These are phyloP conservation scores for Melitaea athalia DNA, from an alignment of 2,888 invertebrate genomes.

Conservation along the genomic window DNA sequence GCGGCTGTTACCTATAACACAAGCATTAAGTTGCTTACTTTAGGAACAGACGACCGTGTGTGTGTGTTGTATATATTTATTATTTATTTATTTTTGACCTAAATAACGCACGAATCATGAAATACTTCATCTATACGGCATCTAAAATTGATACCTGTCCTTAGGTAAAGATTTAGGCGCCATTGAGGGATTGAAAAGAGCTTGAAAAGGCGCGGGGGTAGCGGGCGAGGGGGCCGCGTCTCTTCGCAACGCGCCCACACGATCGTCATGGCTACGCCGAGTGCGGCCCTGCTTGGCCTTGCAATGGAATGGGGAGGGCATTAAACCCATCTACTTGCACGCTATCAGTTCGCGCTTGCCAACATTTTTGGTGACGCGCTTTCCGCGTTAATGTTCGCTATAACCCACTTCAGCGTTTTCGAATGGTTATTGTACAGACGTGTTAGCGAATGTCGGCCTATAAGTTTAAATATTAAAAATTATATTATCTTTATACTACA, in stretches of 20 bases:
- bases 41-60: no score
- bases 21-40: no score
- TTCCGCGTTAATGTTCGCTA: conserved; percentile 56
- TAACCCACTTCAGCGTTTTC: conserved; percentile 42
- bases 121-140: conserved; percentile 22
- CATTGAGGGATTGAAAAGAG: conserved; percentile 78
- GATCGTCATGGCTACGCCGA: conserved; percentile 75
- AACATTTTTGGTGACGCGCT: conserved; percentile 66
- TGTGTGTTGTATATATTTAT: no score
- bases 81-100: background rate
- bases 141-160: conserved; percentile 53
- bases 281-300: conserved; percentile 82
- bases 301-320: conserved; percentile 82
- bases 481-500: background rate
- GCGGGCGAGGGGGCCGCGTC: conserved; percentile 51
- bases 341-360: conserved; percentile 74
- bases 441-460: conserved; percentile 15
- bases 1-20: no score
- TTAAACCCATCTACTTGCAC: conserved; percentile 76
- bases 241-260: conserved; percentile 75
- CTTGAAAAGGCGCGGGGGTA: conserved; percentile 59
- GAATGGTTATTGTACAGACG: conserved; percentile 26
- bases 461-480: background rate
- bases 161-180: conserved; percentile 72
- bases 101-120: background rate